Conservation (phyloP, 1,140 invertebrate genomes). For the Aphis craccivora region DNA sequence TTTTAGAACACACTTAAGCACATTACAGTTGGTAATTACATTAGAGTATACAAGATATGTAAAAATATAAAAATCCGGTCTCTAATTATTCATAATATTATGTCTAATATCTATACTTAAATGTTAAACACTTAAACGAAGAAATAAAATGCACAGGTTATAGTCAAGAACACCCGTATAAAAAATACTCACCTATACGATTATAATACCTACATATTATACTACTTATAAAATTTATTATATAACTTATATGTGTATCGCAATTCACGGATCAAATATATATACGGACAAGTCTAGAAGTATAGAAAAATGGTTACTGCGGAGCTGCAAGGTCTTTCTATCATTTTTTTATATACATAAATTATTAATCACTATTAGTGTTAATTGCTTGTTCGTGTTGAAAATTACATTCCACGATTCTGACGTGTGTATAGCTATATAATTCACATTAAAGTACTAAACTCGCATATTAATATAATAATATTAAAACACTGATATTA, state of each 20-base stretch:
- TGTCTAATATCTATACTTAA: neutral
- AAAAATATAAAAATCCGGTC: slow-evolving; percentile 4
- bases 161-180: neutral
- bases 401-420: slow-evolving; percentile 3
- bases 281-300: neutral
- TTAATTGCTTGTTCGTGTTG: slow-evolving; percentile 26
- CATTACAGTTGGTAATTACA: too few species aligned
- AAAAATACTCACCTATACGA: neutral
- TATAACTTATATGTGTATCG: neutral
- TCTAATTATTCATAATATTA: slow-evolving; percentile 14
- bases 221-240: neutral
- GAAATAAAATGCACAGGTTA: neutral
- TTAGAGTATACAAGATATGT: neutral
- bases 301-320: neutral
- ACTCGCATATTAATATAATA: neutral
- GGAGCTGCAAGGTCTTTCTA: neutral
- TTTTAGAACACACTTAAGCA: too few species aligned
- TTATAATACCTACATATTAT: neutral
- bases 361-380: slow-evolving; percentile 20
- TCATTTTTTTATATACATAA: neutral
- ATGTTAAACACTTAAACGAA: neutral
- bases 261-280: neutral
- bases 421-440: neutral
- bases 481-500: neutral
- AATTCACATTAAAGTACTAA: neutral